Evolutionary conservation across 2,888 invertebrate genomes (phyloP), one percentile per base, ranked within the genome.

Genomic region (Plebejus argus): DNA sequence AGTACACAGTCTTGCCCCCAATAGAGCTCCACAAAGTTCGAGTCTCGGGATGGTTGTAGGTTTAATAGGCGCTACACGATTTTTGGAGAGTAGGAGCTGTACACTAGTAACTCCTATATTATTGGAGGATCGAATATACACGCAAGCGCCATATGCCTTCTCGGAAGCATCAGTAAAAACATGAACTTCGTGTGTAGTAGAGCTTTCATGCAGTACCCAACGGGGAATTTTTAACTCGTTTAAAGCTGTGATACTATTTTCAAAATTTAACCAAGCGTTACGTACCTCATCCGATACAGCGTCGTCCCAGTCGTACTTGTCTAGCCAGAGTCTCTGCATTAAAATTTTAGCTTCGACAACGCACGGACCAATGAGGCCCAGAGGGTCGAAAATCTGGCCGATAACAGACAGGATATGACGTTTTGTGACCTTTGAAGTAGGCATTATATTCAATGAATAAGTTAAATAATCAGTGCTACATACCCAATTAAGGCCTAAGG

Each of bases 321-420:
- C 15, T 12, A 76, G 20, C 81, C 82, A 81, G n/a, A 81, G 58
- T 20, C 75, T 78, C 49, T 82, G 82, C 74, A 82, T 49, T 5
- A 82, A 12, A 18, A 82, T 78, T 78, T 82, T 81, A 4, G 79
- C 78, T 76, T 75, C 45, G 2, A 82, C 61, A 28, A 80, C 76
- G 49, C 79, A 78, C 2, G 80, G 80, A 28, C 10, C 28, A 1
- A 81, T 45, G 1, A 80, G 76, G 1, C 81, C 80, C 15, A 81
- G 39, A 20, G 81, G 79, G 18, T 75, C 53, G 53, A 75, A 75
- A 28, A 75, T 18, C 15, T 75, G 75, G 28, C 53, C 28, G 28
- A 74, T 75, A 56, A 53, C 53, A 53, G 53, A 75, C 12, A 75
- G 53, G 28, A 75, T 56, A n/a, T 75, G 39, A 6, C 75, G 33